Evolutionary conservation across 2,113 vertebrate genomes (phyloP).

Genomic region (Shinisaurus crocodilurus): DNA sequence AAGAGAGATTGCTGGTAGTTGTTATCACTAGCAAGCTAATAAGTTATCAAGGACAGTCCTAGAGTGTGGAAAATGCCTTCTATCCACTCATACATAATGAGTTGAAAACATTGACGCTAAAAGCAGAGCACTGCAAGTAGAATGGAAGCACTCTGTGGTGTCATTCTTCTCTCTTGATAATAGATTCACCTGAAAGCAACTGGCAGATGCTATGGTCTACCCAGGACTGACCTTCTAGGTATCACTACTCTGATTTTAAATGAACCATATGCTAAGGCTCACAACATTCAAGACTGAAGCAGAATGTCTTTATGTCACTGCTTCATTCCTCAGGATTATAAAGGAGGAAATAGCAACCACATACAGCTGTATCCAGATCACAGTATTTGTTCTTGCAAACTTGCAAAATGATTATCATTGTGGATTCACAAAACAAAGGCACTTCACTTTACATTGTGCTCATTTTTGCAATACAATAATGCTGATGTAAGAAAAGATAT

Average conservation of each 20-base stretch:
- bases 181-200: background rate
- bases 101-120: background rate
- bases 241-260: slow-evolving; percentile 1
- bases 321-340: background rate
- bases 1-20: background rate
- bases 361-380: background rate
- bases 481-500: background rate
- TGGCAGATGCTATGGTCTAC: slow-evolving; percentile 10
- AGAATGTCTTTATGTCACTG: background rate
- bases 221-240: background rate
- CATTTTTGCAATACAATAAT: background rate
- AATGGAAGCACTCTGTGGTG: background rate
- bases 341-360: background rate
- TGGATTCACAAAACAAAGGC: background rate
- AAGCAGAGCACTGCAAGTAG: background rate
- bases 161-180: background rate
- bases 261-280: background rate
- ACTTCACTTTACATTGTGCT: background rate
- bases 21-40: background rate
- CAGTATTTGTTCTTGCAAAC: background rate
- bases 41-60: background rate
- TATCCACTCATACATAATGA: background rate
- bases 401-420: background rate
- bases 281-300: background rate
- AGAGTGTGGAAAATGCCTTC: background rate